A percentile compares a stretch with the other conserved stretches of the same genome.
Evolutionary conservation across 2,888 invertebrate species (phyloP).

Genomic region (Isotomurus palustris): DNA sequence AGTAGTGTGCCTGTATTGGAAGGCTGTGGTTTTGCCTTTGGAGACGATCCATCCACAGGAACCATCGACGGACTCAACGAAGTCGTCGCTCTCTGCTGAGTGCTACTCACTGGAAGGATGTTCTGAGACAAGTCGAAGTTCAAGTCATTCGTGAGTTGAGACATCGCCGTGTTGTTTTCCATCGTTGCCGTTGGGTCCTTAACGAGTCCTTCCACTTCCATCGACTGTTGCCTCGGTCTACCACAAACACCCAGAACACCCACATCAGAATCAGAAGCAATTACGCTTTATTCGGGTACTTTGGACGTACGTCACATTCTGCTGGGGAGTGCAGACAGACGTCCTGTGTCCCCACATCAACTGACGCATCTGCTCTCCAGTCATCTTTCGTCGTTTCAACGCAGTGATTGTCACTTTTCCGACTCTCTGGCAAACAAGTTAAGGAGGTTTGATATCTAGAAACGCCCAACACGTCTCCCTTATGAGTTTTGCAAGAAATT

Average conservation of each 20-base stretch:
- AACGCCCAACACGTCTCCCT: too few relatives aligned
- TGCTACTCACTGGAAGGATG: not conserved
- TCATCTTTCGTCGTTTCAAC: slow-evolving; percentile 73
- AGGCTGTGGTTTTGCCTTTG: too few relatives aligned
- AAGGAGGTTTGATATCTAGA: too few relatives aligned
- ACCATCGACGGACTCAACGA: not conserved
- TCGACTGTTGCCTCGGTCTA: slow-evolving; percentile 35
- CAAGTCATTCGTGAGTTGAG: not conserved
- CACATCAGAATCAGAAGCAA: too few relatives aligned
- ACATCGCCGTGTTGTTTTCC: not conserved
- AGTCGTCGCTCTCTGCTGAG: not conserved
- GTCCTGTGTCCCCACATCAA: slow-evolving; percentile 83
- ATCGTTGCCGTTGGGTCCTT: slow-evolving; percentile 4
- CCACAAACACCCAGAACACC: too few relatives aligned
- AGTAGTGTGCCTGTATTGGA: not conserved
- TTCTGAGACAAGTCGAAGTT: not conserved
- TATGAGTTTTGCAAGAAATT: too few relatives aligned
- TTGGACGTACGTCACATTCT: slow-evolving; percentile 58
- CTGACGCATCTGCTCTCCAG: slow-evolving; percentile 76
- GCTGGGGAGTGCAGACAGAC: slow-evolving; percentile 72
- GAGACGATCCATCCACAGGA: slow-evolving; percentile 20
- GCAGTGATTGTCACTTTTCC: slow-evolving; percentile 82
- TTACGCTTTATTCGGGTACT: too few relatives aligned
- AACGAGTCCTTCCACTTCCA: slow-evolving; percentile 27
- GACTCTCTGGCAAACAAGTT: slow-evolving; percentile 60